Base-by-base conservation (phyloP, 1,140 invertebrate species). In the Bombus sibiricus region DNA sequence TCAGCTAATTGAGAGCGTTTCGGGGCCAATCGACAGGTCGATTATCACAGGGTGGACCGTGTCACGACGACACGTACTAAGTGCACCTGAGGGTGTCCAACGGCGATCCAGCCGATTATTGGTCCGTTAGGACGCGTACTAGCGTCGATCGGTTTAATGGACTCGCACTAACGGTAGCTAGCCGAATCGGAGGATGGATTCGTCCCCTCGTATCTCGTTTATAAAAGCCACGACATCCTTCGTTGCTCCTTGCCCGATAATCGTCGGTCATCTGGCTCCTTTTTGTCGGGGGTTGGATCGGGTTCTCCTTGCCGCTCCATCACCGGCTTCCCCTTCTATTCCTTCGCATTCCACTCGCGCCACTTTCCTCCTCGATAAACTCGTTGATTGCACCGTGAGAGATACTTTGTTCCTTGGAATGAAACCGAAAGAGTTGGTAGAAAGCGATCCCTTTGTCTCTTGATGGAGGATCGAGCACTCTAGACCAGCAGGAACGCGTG, bases 71-170 rank as follows among this genome's bases (percentile, higher is more conserved):
- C 68, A 72, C 41, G 53, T 80, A 53, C 18, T 41, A 57, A 85
- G 57, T 59, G 28, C 32, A 73, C 68, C 68, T 81, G 34, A 47
- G 62, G 66, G 72, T 37, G 84, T 57, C 72, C 32, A 22, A 81
- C 59, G 79, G 72, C 47, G 79, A 86, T 82, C 43, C 62, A 68
- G 62, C 15, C 69, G 78, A 74, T 85, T 74, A 81, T 85, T 66
- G 69, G 77, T 75, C 84, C 72, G 72, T 69, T 82, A 75, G 84
- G 84, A 82, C 62, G 37, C 71, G 43, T 32, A 79, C 22, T 15
- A 8, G 22, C 80, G 57, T 43, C 72, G 84, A 69, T 76, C 83
- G 68, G 15, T 53, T 80, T 87, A 86, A 86, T 86, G 43, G 75
- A 86, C 85, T 41, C 34, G 68, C 47, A 66, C 15, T 34, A 3